Conservation (phyloP, 2,113 vertebrate species). For the Nyctereutes procyonoides region DNA sequence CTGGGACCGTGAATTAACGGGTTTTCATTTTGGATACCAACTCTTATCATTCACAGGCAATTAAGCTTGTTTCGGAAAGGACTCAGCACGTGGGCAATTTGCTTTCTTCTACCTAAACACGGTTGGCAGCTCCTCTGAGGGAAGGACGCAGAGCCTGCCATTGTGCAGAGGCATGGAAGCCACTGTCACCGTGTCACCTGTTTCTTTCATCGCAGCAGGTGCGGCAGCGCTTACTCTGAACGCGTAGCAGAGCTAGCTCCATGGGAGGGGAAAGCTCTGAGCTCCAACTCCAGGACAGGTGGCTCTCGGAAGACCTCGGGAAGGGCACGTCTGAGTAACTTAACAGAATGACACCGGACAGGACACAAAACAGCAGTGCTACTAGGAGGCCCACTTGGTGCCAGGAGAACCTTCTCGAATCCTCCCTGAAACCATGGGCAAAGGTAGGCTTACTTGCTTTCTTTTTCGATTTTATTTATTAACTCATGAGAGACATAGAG, state of each 20-base stretch:
- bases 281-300: neutral
- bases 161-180: conserved; percentile 36
- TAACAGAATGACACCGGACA: rapidly evolving
- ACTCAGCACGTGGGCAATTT: neutral
- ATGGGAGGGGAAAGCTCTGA: neutral
- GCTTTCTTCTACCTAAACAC: conserved; percentile 70
- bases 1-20: conserved; percentile 69
- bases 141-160: conserved; percentile 54
- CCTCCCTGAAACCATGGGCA: rapidly evolving
- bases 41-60: conserved; percentile 80
- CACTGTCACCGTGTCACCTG: conserved; percentile 4
- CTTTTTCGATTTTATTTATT: too few species aligned
- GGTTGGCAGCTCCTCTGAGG: conserved; percentile 59
- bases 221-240: rapidly evolving
- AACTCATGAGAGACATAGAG: too few species aligned
- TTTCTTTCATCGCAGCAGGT: neutral
- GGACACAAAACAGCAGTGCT: rapidly evolving
- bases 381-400: rapidly evolving
- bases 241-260: neutral
- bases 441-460: rapidly evolving
- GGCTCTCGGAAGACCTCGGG: rapidly evolving
- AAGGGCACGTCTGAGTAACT: rapidly evolving
- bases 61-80: conserved; percentile 70
- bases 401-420: neutral
- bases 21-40: conserved; percentile 81